Percentiles rank a stretch among this genome's conserved stretches.
Conservation (phyloP, 2,888 invertebrate species). For the Galerucella pusilla region DNA sequence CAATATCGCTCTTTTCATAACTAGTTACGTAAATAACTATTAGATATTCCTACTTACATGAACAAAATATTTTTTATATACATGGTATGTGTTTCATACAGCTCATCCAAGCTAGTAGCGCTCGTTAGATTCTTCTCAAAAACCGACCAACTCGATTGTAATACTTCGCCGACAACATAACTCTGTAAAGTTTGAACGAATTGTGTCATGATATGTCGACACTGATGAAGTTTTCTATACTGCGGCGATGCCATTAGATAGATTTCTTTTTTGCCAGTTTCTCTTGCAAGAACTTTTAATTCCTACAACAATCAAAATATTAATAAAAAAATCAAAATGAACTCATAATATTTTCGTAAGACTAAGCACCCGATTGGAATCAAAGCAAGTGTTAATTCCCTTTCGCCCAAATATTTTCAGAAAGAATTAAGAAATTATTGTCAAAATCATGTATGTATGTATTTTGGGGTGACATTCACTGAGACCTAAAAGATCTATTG, state of each 20-base stretch:
- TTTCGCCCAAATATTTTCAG: no score
- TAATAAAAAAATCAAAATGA: constrained; percentile 3
- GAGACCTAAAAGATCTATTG: no score
- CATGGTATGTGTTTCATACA: constrained; percentile 77
- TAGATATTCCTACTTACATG: constrained; percentile 61
- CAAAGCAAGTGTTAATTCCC: no score
- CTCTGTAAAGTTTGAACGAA: constrained; percentile 80
- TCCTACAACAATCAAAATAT: constrained; percentile 63
- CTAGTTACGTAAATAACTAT: no score
- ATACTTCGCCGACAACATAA: constrained; percentile 81
- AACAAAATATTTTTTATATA: constrained; percentile 82
- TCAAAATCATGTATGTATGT: no score
- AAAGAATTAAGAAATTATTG: no score
- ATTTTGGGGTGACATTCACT: no score
- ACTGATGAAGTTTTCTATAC: constrained; percentile 77
- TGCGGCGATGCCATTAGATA: constrained; percentile 72
- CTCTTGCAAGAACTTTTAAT: constrained; percentile 67
- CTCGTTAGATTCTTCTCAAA: constrained; percentile 76
- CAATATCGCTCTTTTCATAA: no score
- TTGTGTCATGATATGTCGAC: constrained; percentile 80
- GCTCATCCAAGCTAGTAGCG: constrained; percentile 76
- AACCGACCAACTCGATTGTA: constrained; percentile 79
- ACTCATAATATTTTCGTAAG: neutral
- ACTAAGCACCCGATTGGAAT: no score
- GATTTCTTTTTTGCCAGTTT: constrained; percentile 59